Base-by-base conservation (phyloP, 2,113 vertebrate species). In the Apeltes quadracus region DNA sequence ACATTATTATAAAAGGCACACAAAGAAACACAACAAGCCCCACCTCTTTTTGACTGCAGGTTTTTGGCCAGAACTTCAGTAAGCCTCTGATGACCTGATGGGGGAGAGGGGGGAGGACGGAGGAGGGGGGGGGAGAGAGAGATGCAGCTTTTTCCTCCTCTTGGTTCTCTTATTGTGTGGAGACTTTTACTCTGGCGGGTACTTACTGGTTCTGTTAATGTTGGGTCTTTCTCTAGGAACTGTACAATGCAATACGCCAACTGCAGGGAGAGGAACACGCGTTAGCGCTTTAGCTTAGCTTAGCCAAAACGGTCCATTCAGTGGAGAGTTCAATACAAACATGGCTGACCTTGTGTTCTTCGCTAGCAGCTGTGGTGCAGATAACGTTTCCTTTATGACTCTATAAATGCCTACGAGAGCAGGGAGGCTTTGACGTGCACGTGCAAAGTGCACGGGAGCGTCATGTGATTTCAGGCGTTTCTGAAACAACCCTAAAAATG, bases 221-320 rank as follows among this genome's bases (percentile, higher is more conserved):
- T 95, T 75, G 98, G 97, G 88, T 99, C 98, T 94, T 99, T 99
- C 95, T 99, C 98, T 93, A 99, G 94, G 94, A 99, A 99, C 91
- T 99, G 98, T 95, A 99, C 98, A 97, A 99, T 99, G 93, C 98
- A 99, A 95, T 99, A 99, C 0, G 98, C 97, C 96, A 99, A 92
- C 98, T 99, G 90, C 69, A 91, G 82, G 74, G 76, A 58, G 61
- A 72, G 75, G 15, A 44, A 34, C 53, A 25, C 25, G 16, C 54
- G 7, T 32, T 12, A 58, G 38, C 53, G 13, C 53, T n/a, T 41
- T 29, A 39, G 44, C n/a, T 25, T 20, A 43, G 36, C 44, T 56
- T 43, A 64, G 16, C 14, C 41, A 16, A 16, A 43, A 43, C 39
- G 3, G 5, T 34, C 32, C 32, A 34, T 34, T 34, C 32, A 5